Conservation (phyloP, 2,888 invertebrate genomes). For the Andrena trimmerana region DNA sequence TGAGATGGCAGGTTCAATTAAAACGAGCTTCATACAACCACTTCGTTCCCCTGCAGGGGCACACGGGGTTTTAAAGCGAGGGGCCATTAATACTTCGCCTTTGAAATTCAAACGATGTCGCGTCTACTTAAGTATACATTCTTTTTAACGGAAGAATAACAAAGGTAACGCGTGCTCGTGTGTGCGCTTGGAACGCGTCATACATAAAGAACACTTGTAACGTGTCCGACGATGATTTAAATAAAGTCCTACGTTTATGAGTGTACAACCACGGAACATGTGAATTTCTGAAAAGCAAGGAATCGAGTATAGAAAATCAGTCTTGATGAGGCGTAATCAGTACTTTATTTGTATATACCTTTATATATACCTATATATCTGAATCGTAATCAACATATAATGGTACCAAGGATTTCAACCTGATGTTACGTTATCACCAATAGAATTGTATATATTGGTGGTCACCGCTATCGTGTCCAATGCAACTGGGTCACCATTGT, state of each 20-base stretch:
- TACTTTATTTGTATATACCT: too few relatives aligned
- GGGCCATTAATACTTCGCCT: neutral
- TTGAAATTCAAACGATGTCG: slow-evolving; percentile 19
- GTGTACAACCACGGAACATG: too few relatives aligned
- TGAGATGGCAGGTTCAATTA: slow-evolving; percentile 2
- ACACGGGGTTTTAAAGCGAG: neutral
- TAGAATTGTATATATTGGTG: neutral
- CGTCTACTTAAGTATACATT: slow-evolving; percentile 7
- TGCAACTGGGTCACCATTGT: neutral
- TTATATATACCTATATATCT: too few relatives aligned
- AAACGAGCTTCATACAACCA: neutral
- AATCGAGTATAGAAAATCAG: neutral
- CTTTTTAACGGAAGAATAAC: neutral
- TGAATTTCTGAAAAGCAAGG: neutral
- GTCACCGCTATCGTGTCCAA: neutral
- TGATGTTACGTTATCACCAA: neutral
- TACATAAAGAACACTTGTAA: neutral
- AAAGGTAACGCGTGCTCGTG: neutral
- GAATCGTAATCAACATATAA: neutral
- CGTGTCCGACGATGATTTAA: neutral
- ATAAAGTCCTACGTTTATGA: neutral
- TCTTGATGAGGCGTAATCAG: too few relatives aligned
- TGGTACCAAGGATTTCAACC: neutral
- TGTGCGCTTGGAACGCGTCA: neutral
- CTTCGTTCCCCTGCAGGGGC: neutral